phyloP scores from a whole-genome alignment of 2,113 vertebrate species.

The Charina bottae region DNA sequence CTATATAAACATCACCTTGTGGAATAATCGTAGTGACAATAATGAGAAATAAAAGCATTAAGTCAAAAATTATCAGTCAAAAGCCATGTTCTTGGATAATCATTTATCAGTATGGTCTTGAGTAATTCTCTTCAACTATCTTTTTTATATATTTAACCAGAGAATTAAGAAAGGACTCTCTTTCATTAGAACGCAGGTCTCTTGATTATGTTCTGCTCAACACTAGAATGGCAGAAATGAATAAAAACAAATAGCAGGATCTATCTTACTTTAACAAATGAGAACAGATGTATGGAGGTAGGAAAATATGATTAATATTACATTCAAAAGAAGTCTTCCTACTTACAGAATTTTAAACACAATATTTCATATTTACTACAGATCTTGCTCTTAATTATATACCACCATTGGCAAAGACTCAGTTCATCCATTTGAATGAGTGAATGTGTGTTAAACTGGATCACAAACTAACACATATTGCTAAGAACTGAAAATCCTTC shows the following conservation, averaged over 20 bases:
- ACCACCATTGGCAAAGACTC: background rate
- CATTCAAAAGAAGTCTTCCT: constrained; percentile 10
- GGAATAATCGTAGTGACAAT: background rate
- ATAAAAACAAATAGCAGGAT: constrained; percentile 22
- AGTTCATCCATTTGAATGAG: background rate
- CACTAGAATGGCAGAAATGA: background rate
- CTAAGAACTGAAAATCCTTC: background rate
- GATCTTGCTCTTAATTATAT: constrained; percentile 17
- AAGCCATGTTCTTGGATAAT: background rate
- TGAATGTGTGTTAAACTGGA: background rate
- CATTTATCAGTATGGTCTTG: background rate
- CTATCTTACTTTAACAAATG: constrained; percentile 20
- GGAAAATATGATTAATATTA: background rate
- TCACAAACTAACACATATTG: background rate
- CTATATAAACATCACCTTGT: background rate
- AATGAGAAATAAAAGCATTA: background rate
- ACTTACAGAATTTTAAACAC: background rate
- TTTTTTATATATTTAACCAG: background rate
- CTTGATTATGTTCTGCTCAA: background rate
- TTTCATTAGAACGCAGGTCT: background rate
- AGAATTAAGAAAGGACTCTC: background rate
- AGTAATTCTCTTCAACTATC: background rate
- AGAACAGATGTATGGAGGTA: background rate
- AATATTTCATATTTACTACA: constrained; percentile 10
- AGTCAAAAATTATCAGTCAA: background rate